Evolutionary conservation across 2,888 invertebrate species (phyloP).

Genomic region (Agrotis puta): DNA sequence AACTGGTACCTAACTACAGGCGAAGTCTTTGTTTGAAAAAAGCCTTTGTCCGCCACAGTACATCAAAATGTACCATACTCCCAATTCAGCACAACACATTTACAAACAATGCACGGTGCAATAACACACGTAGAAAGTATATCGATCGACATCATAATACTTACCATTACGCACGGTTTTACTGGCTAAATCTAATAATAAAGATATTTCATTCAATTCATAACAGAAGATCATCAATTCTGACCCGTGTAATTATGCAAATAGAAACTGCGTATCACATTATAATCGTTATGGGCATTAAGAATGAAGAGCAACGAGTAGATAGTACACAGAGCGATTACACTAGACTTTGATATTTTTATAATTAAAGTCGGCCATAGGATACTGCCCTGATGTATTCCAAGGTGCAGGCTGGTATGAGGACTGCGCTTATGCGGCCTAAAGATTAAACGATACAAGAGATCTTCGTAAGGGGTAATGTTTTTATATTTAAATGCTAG

Average conservation of each 20-base stretch:
- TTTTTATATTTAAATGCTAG: too few species aligned
- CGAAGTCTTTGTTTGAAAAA: not conserved
- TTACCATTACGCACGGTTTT: conserved; percentile 26
- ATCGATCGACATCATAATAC: conserved; percentile 30
- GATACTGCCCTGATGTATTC: not conserved
- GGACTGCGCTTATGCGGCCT: not conserved
- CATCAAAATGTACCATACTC: not conserved
- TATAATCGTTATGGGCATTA: not conserved
- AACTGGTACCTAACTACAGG: not conserved
- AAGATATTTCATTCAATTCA: conserved; percentile 28
- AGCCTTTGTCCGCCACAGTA: conserved; percentile 3
- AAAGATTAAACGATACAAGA: too few species aligned
- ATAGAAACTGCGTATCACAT: conserved; percentile 50
- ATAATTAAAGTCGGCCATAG: not conserved
- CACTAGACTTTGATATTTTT: not conserved
- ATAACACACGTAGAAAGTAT: conserved; percentile 40
- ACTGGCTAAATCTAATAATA: conserved; percentile 15
- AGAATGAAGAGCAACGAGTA: conserved; percentile 16
- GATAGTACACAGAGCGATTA: conserved; percentile 22
- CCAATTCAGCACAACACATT: conserved; percentile 17
- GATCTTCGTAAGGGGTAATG: too few species aligned
- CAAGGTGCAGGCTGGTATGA: not conserved
- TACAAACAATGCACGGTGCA: conserved; percentile 45
- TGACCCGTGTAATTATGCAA: conserved; percentile 54
- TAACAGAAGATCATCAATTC: conserved; percentile 28